These are phyloP conservation scores for Oikopleura dioica DNA, from an alignment of 23 tunicate genomes.

Conservation along the genomic window DNA sequence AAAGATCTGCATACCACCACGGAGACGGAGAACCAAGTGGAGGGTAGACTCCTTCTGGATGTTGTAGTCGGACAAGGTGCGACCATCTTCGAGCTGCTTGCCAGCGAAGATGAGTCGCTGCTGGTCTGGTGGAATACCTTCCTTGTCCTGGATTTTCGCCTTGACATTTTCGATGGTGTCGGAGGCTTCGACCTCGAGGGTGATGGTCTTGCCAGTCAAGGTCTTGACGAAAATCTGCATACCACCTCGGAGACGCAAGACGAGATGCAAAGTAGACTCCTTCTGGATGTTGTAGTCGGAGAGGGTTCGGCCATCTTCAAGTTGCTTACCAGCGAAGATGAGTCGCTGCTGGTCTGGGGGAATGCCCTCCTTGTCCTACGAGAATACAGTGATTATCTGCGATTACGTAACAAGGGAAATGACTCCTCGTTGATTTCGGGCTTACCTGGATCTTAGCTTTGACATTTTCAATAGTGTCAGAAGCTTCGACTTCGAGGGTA, in stretches of 20 bases:
- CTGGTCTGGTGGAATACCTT: slow-evolving; percentile 45
- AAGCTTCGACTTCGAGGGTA: slow-evolving; percentile 84
- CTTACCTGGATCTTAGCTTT: slow-evolving; percentile 70
- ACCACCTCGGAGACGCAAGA: slow-evolving; percentile 70
- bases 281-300: slow-evolving; percentile 88
- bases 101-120: slow-evolving; percentile 96
- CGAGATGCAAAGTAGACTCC: slow-evolving; percentile 81
- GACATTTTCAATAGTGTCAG: slow-evolving; percentile 74
- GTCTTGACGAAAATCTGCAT: slow-evolving; percentile 97
- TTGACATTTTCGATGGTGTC: slow-evolving; percentile 84
- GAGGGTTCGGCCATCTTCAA: slow-evolving; percentile 97
- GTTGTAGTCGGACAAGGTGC: slow-evolving; percentile 83
- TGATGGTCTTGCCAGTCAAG: slow-evolving; percentile 86
- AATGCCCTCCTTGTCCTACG: slow-evolving; percentile 72
- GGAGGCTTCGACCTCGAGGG: slow-evolving; percentile 91
- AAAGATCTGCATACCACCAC: slow-evolving; percentile 98
- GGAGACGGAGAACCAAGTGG: slow-evolving; percentile 63
- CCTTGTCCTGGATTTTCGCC: slow-evolving; percentile 74
- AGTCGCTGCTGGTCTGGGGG: slow-evolving; percentile 56
- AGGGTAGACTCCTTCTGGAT: slow-evolving; percentile 87
- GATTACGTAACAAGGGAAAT: no score
- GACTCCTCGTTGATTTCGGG: no score
- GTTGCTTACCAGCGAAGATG: slow-evolving; percentile 94
- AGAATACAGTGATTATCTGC: no score
- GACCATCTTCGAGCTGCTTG: slow-evolving; percentile 96